Percentiles rank a stretch among this genome's conserved stretches.
phyloP scores from a whole-genome alignment of 2,888 invertebrate genomes.

The Tiliacea aurago region DNA sequence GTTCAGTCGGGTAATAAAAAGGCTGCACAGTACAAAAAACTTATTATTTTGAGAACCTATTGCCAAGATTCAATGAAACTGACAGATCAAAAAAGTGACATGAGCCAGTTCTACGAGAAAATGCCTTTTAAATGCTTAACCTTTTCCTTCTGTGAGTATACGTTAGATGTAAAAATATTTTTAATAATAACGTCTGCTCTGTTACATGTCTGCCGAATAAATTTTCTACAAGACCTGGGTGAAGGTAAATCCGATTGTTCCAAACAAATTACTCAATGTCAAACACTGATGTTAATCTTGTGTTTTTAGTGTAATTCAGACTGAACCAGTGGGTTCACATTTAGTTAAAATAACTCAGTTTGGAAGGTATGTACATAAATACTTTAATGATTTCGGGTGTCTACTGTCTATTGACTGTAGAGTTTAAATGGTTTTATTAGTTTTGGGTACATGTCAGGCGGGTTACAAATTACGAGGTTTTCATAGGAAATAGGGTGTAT shows the following conservation, averaged over 20 bases:
- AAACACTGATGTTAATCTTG: conserved; percentile 37
- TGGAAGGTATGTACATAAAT: conserved; percentile 27
- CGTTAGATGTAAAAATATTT: neutral
- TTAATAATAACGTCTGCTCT: neutral
- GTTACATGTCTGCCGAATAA: neutral
- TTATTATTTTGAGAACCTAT: neutral
- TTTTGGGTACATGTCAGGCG: conserved; percentile 10
- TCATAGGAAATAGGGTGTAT: too few species aligned
- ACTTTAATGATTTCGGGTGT: conserved; percentile 23
- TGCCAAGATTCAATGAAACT: neutral
- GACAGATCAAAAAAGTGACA: too few species aligned
- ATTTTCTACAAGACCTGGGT: neutral
- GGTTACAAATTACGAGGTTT: too few species aligned
- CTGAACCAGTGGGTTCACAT: conserved; percentile 4
- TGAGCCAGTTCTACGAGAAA: neutral
- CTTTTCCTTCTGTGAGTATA: neutral
- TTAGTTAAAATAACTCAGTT: conserved; percentile 33
- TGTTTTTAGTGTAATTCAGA: conserved; percentile 22
- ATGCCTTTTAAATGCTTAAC: neutral
- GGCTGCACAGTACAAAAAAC: neutral
- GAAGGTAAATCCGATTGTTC: conserved; percentile 12
- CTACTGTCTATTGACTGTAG: conserved; percentile 15
- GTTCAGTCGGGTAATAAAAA: neutral
- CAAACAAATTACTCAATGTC: conserved; percentile 28
- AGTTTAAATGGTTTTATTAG: conserved; percentile 17